A percentile compares a stretch with the other conserved stretches of the same genome.
These are phyloP conservation scores for Camelus dromedarius DNA, from an alignment of 2,113 vertebrate genomes.

Conservation along the genomic window DNA sequence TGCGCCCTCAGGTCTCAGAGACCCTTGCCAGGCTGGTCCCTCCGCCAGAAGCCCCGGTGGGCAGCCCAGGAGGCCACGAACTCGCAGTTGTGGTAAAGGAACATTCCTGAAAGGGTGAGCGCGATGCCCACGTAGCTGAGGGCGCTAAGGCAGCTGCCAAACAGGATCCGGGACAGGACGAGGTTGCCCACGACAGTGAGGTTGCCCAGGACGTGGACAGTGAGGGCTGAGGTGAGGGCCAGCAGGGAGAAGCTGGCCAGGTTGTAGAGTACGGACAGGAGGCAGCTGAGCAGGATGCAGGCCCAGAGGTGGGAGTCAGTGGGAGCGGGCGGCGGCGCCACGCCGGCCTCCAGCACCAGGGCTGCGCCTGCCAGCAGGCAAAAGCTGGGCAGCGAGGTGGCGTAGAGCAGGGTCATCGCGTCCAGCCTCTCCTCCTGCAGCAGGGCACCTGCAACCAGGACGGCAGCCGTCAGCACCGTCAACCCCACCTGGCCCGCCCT, in stretches of 20 bases:
- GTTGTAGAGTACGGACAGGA: slow-evolving; percentile 97
- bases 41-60: slow-evolving; percentile 64
- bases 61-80: slow-evolving; percentile 89
- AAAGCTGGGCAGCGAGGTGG: slow-evolving; percentile 97
- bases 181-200: slow-evolving; percentile 96
- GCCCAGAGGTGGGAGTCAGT: slow-evolving; percentile 92
- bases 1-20: slow-evolving; percentile 62
- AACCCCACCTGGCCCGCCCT: not conserved
- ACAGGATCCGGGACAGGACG: slow-evolving; percentile 93
- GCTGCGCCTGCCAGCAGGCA: slow-evolving; percentile 94
- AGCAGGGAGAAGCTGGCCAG: slow-evolving; percentile 96
- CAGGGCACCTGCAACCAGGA: slow-evolving; percentile 90
- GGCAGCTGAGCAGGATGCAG: slow-evolving; percentile 96
- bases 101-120: slow-evolving; percentile 93
- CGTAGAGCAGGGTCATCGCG: slow-evolving; percentile 93
- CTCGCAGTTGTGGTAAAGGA: slow-evolving; percentile 96
- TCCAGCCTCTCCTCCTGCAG: slow-evolving; percentile 96
- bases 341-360: slow-evolving; percentile 92
- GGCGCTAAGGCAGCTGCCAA: slow-evolving; percentile 91
- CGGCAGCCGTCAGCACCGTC: not conserved
- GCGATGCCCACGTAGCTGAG: slow-evolving; percentile 94
- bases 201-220: slow-evolving; percentile 97
- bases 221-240: slow-evolving; percentile 97
- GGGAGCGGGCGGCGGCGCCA: slow-evolving; percentile 87
- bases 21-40: not conserved